phyloP scores from a whole-genome alignment of 2,797 vertebrate genomes.

The Rhinella marina region DNA sequence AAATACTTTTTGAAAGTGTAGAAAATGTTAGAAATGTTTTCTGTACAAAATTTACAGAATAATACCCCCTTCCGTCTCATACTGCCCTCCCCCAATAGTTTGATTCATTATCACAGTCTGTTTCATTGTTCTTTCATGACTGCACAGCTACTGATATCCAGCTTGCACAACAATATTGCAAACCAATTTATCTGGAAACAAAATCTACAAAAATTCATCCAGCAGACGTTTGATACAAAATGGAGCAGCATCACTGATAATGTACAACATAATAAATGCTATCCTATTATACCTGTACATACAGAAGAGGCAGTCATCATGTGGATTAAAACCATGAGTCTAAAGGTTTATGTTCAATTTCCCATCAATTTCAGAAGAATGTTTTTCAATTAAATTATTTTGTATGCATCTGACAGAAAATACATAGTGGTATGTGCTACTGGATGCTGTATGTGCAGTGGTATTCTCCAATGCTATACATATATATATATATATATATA shows the following conservation, averaged over 20 bases:
- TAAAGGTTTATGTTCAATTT: not conserved
- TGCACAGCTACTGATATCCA: conserved; percentile 28
- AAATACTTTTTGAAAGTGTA: conserved; percentile 63
- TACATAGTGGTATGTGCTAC: no score
- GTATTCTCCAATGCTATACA: no score
- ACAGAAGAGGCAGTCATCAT: not conserved
- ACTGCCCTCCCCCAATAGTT: conserved; percentile 39
- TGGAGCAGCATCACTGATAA: conserved; percentile 22
- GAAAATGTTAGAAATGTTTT: conserved; percentile 64
- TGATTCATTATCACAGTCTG: conserved; percentile 54
- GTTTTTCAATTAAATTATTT: no score
- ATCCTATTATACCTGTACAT: conserved; percentile 16
- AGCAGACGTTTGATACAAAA: conserved; percentile 21
- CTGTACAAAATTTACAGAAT: conserved; percentile 63
- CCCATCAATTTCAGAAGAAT: no score
- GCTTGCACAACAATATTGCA: conserved; percentile 29
- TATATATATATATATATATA: no score
- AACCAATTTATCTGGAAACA: conserved; percentile 33
- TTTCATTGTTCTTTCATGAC: conserved; percentile 45
- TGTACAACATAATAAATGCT: not conserved
- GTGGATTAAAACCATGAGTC: not conserved
- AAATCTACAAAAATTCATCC: conserved; percentile 42
- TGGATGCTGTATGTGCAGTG: no score
- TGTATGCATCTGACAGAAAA: not conserved
- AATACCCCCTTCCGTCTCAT: conserved; percentile 43